Conservation (phyloP, 2,113 vertebrate species). For the Puma concolor region DNA sequence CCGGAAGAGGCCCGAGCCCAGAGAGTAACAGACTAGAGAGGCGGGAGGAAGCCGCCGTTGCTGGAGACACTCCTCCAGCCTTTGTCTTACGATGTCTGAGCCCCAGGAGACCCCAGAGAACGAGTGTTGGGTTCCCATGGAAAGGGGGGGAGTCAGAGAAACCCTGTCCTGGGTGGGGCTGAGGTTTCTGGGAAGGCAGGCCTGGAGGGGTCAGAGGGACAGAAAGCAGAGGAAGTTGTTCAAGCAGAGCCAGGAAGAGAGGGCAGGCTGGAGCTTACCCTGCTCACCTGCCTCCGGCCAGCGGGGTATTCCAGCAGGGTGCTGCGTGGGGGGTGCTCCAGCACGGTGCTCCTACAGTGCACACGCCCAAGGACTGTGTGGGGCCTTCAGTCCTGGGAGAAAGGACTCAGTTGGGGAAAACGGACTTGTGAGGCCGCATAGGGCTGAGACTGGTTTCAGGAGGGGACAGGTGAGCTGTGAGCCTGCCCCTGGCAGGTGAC, state of each 20-base stretch:
- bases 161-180: accelerated
- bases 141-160: no score
- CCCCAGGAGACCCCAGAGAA: not conserved
- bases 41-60: not conserved
- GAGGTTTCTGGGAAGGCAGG: not conserved
- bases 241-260: not conserved
- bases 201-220: accelerated
- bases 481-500: not conserved
- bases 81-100: not conserved
- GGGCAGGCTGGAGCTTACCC: not conserved
- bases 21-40: not conserved
- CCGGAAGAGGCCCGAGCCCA: not conserved
- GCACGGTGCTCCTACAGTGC: accelerated
- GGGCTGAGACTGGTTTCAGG: not conserved
- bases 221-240: not conserved
- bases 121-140: no score
- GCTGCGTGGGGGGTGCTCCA: accelerated
- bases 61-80: no score
- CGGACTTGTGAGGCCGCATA: not conserved
- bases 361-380: accelerated
- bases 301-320: no score
- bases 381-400: not conserved
- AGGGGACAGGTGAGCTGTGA: not conserved
- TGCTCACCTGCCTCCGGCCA: not conserved
- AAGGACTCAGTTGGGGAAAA: not conserved